Evolutionary conservation across 2,888 invertebrate genomes (phyloP).

Genomic region (Cephonodes hylas): DNA sequence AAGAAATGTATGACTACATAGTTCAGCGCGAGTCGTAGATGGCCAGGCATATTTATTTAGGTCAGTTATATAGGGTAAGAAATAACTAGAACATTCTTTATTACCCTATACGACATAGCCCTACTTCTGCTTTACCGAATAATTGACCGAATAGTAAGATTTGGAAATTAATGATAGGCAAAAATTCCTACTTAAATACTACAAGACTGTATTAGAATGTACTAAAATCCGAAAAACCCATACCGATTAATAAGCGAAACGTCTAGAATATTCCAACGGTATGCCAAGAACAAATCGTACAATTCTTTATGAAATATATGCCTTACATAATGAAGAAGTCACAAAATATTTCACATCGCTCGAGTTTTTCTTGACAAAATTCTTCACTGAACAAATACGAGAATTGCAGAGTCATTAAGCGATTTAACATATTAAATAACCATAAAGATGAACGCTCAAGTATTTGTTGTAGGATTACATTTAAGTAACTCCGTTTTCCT

Average conservation of each 20-base stretch:
- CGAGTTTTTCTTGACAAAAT: background rate
- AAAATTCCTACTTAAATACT: background rate
- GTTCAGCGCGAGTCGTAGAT: too few species aligned
- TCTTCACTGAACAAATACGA: background rate
- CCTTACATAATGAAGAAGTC: constrained; percentile 1
- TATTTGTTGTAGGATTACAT: background rate
- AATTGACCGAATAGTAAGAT: too few species aligned
- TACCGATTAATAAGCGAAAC: background rate
- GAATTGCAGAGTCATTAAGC: background rate
- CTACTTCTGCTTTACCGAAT: too few species aligned
- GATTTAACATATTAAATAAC: background rate
- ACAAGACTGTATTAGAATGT: background rate
- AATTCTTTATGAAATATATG: background rate
- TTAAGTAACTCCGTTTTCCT: background rate
- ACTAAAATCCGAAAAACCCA: background rate
- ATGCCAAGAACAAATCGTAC: background rate
- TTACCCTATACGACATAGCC: too few species aligned
- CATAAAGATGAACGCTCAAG: background rate
- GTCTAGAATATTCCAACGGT: background rate
- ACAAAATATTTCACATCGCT: background rate
- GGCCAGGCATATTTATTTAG: too few species aligned
- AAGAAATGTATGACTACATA: too few species aligned
- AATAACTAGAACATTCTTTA: too few species aligned
- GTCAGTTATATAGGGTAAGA: too few species aligned
- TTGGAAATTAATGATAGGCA: too few species aligned